Evolutionary conservation across 2,797 vertebrate species (phyloP), one percentile per base, ranked within the genome.

Genomic region (Bradypus variegatus): DNA sequence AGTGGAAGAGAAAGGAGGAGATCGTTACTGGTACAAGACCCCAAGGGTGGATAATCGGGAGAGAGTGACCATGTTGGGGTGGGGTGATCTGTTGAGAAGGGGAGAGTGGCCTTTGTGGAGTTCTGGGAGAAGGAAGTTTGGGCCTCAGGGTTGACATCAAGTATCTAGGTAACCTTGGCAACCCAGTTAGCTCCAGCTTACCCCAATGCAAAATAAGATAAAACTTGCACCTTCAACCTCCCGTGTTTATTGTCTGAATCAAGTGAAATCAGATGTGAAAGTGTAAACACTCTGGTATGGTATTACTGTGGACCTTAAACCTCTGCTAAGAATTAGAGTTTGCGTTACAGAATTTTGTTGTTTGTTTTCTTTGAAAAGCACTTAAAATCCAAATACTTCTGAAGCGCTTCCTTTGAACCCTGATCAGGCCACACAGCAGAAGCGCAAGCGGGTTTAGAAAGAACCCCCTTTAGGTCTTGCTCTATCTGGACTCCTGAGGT

Each of bases 351-450:
- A 50, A 19, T 95, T 86, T 82, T 86, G 38, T 85, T 50, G 11
- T 92, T 83, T 82, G 41, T 89, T 94, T 93, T 94, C 86, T 93
- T 93, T 94, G 67, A 77, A 91, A 94, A 94, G 31, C 75, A 70
- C 45, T 86, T 85, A 81, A 31, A 12, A 62, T 91, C 48, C 60
- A 88, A 69, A 23, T 80, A 53, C 48, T 93, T 91, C n/a, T 58
- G 53, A 90, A 86, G n/a, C 81, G 12, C 72, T 80, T 21, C 50
- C 91, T 91, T 84, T 84, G 38, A 77, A 36, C 55, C 67, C 13
- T 65, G 45, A 65, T 90, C 19, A 69, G 55, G 45, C 41, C 79
- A 38, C 8, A 45, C n/a, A 45, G 41, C n/a, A 45, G 6, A 80
- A 62, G 79, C 31, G 83, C 10, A 88, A 27, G 76, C 82, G 36